Evolutionary conservation across 2,888 invertebrate genomes (phyloP).

Genomic region (Caenorhabditis sulstoni): DNA sequence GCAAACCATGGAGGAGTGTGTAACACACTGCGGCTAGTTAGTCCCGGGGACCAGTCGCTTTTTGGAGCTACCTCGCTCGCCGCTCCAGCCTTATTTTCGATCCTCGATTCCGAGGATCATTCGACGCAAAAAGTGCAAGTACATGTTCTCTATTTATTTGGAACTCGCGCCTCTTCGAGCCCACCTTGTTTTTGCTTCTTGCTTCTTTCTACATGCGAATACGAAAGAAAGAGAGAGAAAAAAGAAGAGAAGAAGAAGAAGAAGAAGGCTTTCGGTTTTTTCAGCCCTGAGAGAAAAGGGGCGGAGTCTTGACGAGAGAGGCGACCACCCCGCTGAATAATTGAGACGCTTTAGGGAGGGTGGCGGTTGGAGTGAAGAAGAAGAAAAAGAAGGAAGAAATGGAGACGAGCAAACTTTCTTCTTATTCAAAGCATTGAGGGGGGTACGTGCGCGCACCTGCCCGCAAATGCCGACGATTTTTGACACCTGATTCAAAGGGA

Average conservation of each 20-base stretch:
- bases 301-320: constrained; percentile 12
- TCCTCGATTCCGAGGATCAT: neutral
- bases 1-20: constrained; percentile 44
- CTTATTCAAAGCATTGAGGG: neutral
- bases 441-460: constrained; percentile 21
- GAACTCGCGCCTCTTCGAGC: neutral
- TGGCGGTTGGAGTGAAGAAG: too few species aligned
- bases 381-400: neutral
- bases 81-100: neutral
- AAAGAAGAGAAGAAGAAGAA: constrained; percentile 3
- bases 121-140: constrained; percentile 17
- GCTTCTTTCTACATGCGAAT: constrained; percentile 18
- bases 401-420: constrained; percentile 24
- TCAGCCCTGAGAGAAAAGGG: constrained; percentile 9
- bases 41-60: constrained; percentile 33
- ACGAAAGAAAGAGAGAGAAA: constrained; percentile 13
- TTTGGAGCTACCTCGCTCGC: neutral
- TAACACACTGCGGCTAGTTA: constrained; percentile 2
- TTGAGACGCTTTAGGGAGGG: constrained; percentile 35
- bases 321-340: constrained; percentile 45
- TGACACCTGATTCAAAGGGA: constrained; percentile 34
- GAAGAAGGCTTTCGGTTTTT: constrained; percentile 19
- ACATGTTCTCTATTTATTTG: neutral
- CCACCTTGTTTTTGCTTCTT: constrained; percentile 27
- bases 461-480: constrained; percentile 18